Evolutionary conservation across 1,140 invertebrate species (phyloP).

Genomic region (Pteromalus puparum): DNA sequence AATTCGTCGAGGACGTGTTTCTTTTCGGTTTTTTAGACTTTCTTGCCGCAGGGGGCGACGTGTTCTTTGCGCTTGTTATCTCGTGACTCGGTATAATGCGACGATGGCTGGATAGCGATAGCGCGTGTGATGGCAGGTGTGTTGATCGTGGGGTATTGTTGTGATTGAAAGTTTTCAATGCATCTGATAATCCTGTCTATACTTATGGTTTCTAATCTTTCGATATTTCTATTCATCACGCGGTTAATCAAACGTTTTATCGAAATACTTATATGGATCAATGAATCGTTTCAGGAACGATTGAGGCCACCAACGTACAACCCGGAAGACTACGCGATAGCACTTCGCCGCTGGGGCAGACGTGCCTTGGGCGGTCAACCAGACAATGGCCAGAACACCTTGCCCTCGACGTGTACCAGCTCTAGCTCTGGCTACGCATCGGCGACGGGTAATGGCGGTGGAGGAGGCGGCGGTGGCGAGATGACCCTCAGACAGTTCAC

Average conservation of each 20-base stretch:
- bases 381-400: constrained; percentile 62
- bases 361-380: constrained; percentile 72
- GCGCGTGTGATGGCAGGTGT: neutral
- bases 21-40: neutral
- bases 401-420: constrained; percentile 74
- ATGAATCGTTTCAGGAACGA: constrained; percentile 80
- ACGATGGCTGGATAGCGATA: neutral
- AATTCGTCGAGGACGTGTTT: constrained; percentile 28
- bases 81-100: too few species aligned
- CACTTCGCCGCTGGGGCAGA: constrained; percentile 86
- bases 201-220: too few species aligned
- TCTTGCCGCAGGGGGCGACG: too few species aligned
- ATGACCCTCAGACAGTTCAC: constrained; percentile 92
- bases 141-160: neutral
- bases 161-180: neutral
- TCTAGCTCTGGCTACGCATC: constrained; percentile 71
- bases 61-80: neutral
- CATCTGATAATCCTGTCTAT: too few species aligned
- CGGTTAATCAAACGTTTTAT: too few species aligned
- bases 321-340: constrained; percentile 87
- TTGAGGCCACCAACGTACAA: constrained; percentile 90
- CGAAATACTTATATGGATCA: too few species aligned
- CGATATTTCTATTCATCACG: too few species aligned
- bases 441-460: constrained; percentile 8
- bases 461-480: constrained; percentile 78